A percentile compares a stretch with the other conserved stretches of the same genome.
phyloP scores from a whole-genome alignment of 2,888 invertebrate species.

The Steinernema hermaphroditum region DNA sequence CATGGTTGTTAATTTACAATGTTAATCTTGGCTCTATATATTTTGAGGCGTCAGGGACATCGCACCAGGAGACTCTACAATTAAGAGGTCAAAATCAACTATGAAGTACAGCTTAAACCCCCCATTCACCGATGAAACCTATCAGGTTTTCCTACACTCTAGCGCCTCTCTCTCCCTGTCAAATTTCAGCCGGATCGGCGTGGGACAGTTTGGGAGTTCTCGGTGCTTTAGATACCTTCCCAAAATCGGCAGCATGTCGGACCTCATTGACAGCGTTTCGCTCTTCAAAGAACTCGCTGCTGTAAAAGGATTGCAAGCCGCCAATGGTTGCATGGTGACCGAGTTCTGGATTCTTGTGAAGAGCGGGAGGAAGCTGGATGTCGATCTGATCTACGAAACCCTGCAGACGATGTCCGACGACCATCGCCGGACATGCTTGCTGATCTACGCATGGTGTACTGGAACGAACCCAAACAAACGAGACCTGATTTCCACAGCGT shows the following conservation, averaged over 20 bases:
- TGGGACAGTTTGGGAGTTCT: too few relatives aligned
- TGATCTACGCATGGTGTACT: neutral
- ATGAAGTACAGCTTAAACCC: too few relatives aligned
- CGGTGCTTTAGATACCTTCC: neutral
- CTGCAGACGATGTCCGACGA: neutral
- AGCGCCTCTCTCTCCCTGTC: too few relatives aligned
- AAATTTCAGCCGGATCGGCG: too few relatives aligned
- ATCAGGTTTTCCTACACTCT: too few relatives aligned
- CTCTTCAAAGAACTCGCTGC: neutral
- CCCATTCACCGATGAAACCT: too few relatives aligned
- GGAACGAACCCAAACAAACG: neutral
- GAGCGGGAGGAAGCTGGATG: neutral
- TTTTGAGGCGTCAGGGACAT: too few relatives aligned
- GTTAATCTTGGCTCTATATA: too few relatives aligned
- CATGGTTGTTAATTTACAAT: too few relatives aligned
- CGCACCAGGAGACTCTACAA: too few relatives aligned
- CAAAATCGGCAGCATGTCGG: neutral
- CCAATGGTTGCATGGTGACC: constrained; percentile 7
- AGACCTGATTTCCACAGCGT: neutral
- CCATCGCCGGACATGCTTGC: neutral
- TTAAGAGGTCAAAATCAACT: too few relatives aligned
- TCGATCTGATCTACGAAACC: neutral
- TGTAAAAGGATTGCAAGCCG: neutral
- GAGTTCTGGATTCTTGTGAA: constrained; percentile 16
- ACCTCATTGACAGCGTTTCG: neutral